Percentiles rank a stretch among this genome's conserved stretches.
Conservation (phyloP, 2,888 invertebrate species). For the Ectobius pallidus region DNA sequence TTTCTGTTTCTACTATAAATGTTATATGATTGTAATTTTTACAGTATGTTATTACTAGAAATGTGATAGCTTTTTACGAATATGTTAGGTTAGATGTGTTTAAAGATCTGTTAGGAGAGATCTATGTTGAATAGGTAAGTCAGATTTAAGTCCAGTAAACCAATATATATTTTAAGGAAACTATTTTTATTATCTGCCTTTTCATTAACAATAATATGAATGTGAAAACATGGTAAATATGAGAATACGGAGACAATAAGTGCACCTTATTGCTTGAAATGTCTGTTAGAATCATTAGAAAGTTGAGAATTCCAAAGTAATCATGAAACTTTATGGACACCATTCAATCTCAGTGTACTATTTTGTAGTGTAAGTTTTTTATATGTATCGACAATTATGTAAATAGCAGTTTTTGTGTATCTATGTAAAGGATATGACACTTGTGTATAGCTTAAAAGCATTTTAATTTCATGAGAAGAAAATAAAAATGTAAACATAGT, state of each 20-base stretch:
- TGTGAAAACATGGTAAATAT: not conserved
- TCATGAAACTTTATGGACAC: not conserved
- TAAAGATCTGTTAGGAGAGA: not conserved
- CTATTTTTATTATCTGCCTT: not conserved
- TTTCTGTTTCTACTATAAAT: constrained; percentile 11
- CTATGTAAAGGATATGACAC: constrained; percentile 34
- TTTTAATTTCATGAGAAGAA: constrained; percentile 28
- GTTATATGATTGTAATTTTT: constrained; percentile 19
- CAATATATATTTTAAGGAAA: not conserved
- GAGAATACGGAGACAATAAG: not conserved
- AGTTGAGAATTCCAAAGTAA: not conserved
- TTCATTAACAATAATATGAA: not conserved
- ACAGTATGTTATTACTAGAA: constrained; percentile 17
- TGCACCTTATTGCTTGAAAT: not conserved
- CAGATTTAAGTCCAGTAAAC: too few species aligned
- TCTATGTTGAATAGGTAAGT: too few species aligned
- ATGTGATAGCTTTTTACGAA: constrained; percentile 14
- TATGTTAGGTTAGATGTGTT: not conserved
- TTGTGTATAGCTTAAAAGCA: constrained; percentile 34
- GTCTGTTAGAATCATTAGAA: not conserved
- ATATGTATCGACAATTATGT: constrained; percentile 28
- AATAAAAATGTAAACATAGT: too few species aligned
- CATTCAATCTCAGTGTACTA: not conserved
- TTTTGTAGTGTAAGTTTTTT: constrained; percentile 17
- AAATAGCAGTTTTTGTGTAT: constrained; percentile 35